phyloP scores from a whole-genome alignment of 2,888 invertebrate genomes.

The Xestia rhomboidea region DNA sequence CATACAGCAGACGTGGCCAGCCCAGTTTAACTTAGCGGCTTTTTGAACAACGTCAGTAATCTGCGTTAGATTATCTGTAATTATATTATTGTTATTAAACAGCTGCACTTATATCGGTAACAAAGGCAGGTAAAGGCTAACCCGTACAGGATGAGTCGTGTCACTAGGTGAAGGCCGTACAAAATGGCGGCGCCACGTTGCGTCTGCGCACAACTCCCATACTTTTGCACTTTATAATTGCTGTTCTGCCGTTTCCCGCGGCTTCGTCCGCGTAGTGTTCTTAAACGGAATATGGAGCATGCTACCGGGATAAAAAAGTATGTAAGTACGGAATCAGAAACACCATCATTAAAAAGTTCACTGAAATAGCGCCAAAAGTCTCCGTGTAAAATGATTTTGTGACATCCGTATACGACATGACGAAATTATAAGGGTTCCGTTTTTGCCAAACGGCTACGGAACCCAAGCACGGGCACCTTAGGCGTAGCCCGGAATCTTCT shows the following conservation, averaged over 20 bases:
- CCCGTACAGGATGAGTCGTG: constrained; percentile 64
- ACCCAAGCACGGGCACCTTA: background rate
- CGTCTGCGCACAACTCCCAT: constrained; percentile 45
- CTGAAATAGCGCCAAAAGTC: background rate
- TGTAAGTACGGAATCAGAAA: background rate
- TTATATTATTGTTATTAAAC: background rate
- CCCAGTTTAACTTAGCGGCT: background rate
- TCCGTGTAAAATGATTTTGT: background rate
- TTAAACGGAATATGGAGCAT: background rate
- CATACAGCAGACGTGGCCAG: background rate
- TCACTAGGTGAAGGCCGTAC: constrained; percentile 69
- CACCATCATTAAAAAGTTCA: background rate
- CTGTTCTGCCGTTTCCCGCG: background rate
- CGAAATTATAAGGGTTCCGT: background rate
- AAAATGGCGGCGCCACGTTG: constrained; percentile 66
- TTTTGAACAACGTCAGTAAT: background rate
- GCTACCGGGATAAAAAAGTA: background rate
- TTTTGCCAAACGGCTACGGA: background rate
- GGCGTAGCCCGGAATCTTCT: background rate
- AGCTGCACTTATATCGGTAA: constrained; percentile 11
- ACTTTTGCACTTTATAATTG: constrained; percentile 6
- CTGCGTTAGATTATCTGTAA: background rate
- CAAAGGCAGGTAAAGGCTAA: constrained; percentile 31
- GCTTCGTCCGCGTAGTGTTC: background rate
- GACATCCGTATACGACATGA: background rate